Evolutionary conservation across 2,797 vertebrate species (phyloP).

Genomic region (Heterohyrax brucei): DNA sequence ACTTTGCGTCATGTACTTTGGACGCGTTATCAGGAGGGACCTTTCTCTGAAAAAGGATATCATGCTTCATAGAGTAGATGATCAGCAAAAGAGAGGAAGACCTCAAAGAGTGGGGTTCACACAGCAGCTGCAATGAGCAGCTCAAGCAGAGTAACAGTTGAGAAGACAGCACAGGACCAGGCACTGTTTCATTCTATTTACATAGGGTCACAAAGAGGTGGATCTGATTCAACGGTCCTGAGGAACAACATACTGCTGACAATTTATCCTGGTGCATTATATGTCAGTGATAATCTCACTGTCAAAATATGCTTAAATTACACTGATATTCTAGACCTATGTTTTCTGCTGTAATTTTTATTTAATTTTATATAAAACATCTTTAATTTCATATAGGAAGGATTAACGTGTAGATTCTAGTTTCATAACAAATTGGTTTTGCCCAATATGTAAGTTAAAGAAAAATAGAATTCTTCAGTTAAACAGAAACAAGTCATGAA

Average conservation of each 20-base stretch:
- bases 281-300: conserved; percentile 27
- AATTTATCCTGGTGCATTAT: background rate
- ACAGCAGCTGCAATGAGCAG: too few species aligned
- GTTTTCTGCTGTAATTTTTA: conserved; percentile 50
- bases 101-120: too few species aligned
- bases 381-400: background rate
- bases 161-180: too few species aligned
- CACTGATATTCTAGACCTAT: conserved; percentile 3
- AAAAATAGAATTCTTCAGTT: conserved; percentile 44
- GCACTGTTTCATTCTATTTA: too few species aligned
- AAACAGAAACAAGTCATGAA: conserved; percentile 61
- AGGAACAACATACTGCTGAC: background rate
- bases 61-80: too few species aligned
- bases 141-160: too few species aligned
- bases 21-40: too few species aligned
- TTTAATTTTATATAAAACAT: conserved; percentile 61
- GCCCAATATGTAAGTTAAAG: background rate
- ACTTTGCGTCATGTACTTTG: too few species aligned
- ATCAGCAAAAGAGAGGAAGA: too few species aligned
- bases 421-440: conserved; percentile 60
- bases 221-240: too few species aligned
- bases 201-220: too few species aligned
- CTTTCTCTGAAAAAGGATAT: too few species aligned
- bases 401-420: conserved; percentile 24
- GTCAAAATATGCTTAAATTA: conserved; percentile 4